Base-by-base conservation (phyloP, 1,140 invertebrate species). In the Ctenoplectra terminalis region DNA sequence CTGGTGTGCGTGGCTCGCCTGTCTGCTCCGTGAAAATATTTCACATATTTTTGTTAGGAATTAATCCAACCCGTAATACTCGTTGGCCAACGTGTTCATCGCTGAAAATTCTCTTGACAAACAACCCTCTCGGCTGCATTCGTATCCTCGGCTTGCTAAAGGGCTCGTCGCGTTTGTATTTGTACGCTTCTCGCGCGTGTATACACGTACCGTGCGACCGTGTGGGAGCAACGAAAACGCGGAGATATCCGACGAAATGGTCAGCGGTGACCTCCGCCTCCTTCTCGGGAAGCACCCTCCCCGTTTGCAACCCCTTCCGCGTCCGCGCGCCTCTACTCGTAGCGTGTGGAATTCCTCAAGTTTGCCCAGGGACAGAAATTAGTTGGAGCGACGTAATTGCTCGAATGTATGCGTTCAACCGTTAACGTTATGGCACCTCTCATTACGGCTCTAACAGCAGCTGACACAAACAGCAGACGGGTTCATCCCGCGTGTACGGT, bases 41-140 rank as follows among this genome's bases (percentile, higher is more conserved):
- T 88, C 87, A 79, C 81, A 88, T 88, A 88, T 88, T 88, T 88
- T 88, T 88, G 86, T 87, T 83, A 82, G 84, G 78, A 88, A 88
- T 88, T 88, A 88, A 88, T 88, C 84, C 87, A 79, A 58, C 48
- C 86, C 80, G 82, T 87, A 87, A 87, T 79, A 87, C 82, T 80
- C 67, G 83, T 77, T 84, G 84, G 81, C 81, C 67, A 74, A 64
- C 72, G 78, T 77, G 84, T 82, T 74, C 82, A 48, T 77, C 84
- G 70, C 72, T 86, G 87, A 88, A 88, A 88, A 88, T 81, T 88
- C 87, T 84, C 77, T 84, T 83, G 87, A 86, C 87, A 88, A 88
- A 88, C 81, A 88, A 81, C 84, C 81, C 87, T 86, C 78, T 76
- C 61, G 54, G 77, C 70, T 56, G 73, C 81, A 50, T 67, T 71